Evolutionary conservation across 2,797 vertebrate genomes (phyloP).

Genomic region (Melanotaenia pygmaea): DNA sequence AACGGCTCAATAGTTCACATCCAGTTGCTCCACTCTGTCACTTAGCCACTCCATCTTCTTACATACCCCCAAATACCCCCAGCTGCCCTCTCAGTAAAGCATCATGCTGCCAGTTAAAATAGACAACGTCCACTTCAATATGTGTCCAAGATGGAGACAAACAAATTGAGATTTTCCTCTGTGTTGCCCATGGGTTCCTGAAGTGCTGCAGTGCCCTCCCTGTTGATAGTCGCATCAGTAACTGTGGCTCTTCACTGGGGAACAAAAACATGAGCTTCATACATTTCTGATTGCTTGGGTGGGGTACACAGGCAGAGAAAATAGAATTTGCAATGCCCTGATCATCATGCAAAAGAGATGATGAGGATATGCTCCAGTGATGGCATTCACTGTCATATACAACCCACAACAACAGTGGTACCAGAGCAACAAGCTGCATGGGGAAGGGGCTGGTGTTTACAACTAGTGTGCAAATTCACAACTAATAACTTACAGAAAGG

Average conservation of each 20-base stretch:
- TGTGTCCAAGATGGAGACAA: constrained; percentile 15
- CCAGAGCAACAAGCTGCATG: not conserved
- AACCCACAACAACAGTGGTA: constrained; percentile 4
- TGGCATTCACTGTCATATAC: constrained; percentile 9
- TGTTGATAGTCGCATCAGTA: constrained; percentile 28
- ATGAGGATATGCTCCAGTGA: constrained; percentile 14
- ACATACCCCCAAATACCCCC: constrained; percentile 34
- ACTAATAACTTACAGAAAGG: not conserved
- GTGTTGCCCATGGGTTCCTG: constrained; percentile 29
- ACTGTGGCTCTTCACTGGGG: constrained; percentile 13
- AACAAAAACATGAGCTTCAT: constrained; percentile 17
- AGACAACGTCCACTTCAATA: constrained; percentile 40
- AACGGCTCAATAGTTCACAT: constrained; percentile 57
- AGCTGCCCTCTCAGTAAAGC: constrained; percentile 54
- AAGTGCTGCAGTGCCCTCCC: constrained; percentile 38
- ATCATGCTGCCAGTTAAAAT: constrained; percentile 45
- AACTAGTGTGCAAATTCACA: constrained; percentile 1
- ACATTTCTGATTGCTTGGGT: constrained; percentile 42
- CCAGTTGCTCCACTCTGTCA: constrained; percentile 55
- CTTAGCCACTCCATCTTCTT: constrained; percentile 56
- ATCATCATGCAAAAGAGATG: constrained; percentile 35
- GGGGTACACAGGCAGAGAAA: constrained; percentile 22
- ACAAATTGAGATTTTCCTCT: constrained; percentile 10
- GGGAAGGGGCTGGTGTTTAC: not conserved
- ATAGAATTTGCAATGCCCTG: constrained; percentile 23